These are phyloP conservation scores for Sciaenops ocellatus DNA, from an alignment of 2,797 vertebrate genomes.

Conservation along the genomic window DNA sequence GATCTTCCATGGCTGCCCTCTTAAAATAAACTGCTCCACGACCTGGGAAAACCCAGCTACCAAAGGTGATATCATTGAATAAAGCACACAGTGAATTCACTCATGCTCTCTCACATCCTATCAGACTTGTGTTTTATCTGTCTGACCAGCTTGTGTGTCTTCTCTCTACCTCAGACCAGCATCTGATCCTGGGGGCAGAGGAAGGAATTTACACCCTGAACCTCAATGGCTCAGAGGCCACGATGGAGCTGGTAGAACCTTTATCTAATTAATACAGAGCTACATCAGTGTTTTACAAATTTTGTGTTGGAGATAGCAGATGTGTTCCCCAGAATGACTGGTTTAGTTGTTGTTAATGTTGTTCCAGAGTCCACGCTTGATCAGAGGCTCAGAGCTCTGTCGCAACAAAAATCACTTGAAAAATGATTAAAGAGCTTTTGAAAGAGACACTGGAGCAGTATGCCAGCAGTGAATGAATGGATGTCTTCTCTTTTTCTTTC, in stretches of 20 bases:
- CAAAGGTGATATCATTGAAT: conserved; percentile 80
- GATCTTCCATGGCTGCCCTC: conserved; percentile 92
- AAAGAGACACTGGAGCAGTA: not conserved
- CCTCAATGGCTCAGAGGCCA: conserved; percentile 87
- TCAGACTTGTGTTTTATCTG: not conserved
- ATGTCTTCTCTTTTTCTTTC: conserved; percentile 48
- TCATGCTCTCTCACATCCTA: not conserved
- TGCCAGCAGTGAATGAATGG: not conserved
- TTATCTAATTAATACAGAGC: not conserved
- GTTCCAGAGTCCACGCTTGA: not conserved
- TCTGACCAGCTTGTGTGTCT: conserved; percentile 27
- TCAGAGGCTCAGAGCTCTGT: not conserved
- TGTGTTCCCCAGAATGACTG: too few species aligned
- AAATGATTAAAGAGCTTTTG: not conserved
- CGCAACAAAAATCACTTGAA: not conserved
- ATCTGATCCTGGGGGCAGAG: conserved; percentile 91
- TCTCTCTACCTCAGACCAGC: conserved; percentile 82
- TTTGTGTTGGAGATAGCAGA: not conserved
- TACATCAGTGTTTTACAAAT: not conserved
- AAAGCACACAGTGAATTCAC: not conserved
- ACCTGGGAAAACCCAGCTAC: conserved; percentile 88
- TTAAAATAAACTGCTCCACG: conserved; percentile 88
- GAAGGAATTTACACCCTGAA: conserved; percentile 94
- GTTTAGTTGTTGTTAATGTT: not conserved
- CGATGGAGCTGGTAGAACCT: conserved; percentile 90